A percentile compares a stretch with the other conserved stretches of the same genome.
Evolutionary conservation across 2,113 vertebrate genomes (phyloP).

Genomic region (Actenoides lindsayi): DNA sequence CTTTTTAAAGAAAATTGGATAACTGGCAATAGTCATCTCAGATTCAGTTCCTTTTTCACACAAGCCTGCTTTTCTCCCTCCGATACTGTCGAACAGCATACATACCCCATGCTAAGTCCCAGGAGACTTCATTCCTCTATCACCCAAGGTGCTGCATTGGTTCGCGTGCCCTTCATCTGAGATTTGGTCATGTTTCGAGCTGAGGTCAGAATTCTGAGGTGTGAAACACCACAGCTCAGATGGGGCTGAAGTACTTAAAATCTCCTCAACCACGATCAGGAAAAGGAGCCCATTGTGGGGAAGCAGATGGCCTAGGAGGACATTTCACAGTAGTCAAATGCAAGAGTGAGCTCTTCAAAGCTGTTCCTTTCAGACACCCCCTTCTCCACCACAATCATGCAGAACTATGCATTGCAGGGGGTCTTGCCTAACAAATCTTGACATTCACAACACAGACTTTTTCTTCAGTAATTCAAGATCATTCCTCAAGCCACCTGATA

Average conservation of each 20-base stretch:
- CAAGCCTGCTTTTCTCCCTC: neutral
- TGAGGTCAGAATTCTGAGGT: neutral
- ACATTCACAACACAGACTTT: neutral
- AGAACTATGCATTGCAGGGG: neutral
- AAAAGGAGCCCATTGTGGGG: fast-evolving
- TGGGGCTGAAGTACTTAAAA: neutral
- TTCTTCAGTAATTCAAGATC: neutral
- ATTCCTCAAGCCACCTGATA: neutral
- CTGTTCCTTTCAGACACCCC: neutral
- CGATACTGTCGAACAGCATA: neutral
- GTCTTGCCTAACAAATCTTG: neutral
- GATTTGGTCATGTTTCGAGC: neutral
- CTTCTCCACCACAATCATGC: neutral
- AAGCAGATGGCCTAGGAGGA: neutral
- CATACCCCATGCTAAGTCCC: neutral
- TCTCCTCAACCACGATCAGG: neutral
- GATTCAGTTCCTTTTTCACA: neutral
- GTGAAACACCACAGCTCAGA: neutral
- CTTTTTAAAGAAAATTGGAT: neutral
- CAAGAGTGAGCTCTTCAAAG: neutral
- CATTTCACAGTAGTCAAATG: neutral
- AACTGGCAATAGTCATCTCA: neutral
- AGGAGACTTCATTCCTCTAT: neutral
- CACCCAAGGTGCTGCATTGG: neutral
- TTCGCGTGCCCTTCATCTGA: neutral